phyloP scores from a whole-genome alignment of 2,888 invertebrate species.

The Aleiodes alternator region DNA sequence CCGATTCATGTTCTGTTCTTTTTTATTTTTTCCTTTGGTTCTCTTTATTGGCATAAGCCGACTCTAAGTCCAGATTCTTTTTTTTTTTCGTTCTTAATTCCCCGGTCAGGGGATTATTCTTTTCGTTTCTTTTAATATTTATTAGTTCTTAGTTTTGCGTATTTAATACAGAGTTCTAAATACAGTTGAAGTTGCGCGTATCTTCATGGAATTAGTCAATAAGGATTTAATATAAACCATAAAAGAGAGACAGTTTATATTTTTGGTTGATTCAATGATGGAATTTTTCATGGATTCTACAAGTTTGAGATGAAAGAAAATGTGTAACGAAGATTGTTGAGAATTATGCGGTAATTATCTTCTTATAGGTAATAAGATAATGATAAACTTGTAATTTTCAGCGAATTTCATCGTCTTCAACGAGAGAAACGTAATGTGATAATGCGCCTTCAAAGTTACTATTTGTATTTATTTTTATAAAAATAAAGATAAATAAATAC shows the following conservation, averaged over 20 bases:
- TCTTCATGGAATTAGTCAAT: no score
- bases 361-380: not conserved
- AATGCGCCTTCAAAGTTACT: slow-evolving; percentile 11
- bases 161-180: not conserved
- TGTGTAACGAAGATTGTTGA: no score
- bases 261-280: no score
- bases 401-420: no score
- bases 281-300: no score
- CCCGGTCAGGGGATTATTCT: not conserved
- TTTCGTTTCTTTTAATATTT: not conserved
- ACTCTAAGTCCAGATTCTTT: not conserved
- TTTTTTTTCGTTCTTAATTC: not conserved
- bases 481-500: slow-evolving; percentile 11
- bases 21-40: not conserved
- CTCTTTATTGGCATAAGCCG: not conserved
- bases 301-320: no score
- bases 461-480: slow-evolving; percentile 20
- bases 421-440: slow-evolving; percentile 3
- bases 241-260: no score
- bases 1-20: not conserved
- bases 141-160: not conserved
- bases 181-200: no score
- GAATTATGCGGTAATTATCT: no score
- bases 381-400: not conserved
- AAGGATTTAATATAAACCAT: no score